Conservation (phyloP, 2,797 vertebrate genomes). For the Coregonus ussuriensis region DNA sequence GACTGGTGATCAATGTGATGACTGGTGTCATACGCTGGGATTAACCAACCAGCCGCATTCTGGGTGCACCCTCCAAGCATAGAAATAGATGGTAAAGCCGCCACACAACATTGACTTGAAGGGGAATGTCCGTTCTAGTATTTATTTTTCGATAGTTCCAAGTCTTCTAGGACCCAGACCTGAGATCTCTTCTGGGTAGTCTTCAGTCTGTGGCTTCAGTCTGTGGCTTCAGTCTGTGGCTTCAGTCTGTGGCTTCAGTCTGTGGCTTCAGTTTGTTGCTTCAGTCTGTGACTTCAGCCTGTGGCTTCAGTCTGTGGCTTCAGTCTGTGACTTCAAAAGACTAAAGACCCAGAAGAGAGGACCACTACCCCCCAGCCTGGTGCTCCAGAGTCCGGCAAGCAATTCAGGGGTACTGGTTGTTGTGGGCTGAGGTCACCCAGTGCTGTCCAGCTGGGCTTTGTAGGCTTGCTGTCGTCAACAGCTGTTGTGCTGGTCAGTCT, state of each 20-base stretch:
- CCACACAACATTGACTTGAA: too few relatives aligned
- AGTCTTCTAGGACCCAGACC: background rate
- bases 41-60: background rate
- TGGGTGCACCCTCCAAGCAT: background rate
- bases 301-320: too few relatives aligned
- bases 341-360: too few relatives aligned
- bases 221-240: too few relatives aligned
- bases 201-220: too few relatives aligned
- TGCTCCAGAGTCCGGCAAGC: background rate
- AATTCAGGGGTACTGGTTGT: too few relatives aligned
- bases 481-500: background rate
- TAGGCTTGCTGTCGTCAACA: background rate
- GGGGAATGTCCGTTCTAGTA: too few relatives aligned
- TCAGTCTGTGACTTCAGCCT: too few relatives aligned
- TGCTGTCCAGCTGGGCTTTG: background rate
- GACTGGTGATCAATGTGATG: conserved; percentile 4
- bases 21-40: background rate
- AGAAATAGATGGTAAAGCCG: background rate
- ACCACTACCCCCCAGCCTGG: background rate
- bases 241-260: too few relatives aligned
- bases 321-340: too few relatives aligned
- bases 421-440: background rate
- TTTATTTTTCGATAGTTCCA: background rate
- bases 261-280: too few relatives aligned
- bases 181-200: too few relatives aligned